These are phyloP conservation scores for Leptobrachium leishanense DNA, from an alignment of 2,113 vertebrate species.

Conservation along the genomic window DNA sequence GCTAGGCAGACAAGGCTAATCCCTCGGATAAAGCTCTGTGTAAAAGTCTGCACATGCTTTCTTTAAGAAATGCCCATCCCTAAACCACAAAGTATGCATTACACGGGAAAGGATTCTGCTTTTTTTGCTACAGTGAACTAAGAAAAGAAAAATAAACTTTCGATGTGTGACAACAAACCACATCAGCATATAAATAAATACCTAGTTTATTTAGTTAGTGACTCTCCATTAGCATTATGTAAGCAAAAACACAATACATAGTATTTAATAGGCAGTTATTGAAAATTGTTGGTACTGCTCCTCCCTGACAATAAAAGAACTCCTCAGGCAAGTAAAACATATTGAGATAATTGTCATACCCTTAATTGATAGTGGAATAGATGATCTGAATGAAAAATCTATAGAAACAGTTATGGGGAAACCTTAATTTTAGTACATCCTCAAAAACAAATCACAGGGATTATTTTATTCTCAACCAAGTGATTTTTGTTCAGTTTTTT, in stretches of 20 bases:
- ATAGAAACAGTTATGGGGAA: no score
- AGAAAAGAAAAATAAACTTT: slow-evolving; percentile 54
- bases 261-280: no score
- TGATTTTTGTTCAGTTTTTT: no score
- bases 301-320: no score
- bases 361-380: no score
- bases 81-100: slow-evolving; percentile 59
- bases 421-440: no score
- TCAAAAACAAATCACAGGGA: no score
- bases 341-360: no score
- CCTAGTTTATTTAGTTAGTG: not conserved
- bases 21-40: slow-evolving; percentile 56
- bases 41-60: slow-evolving; percentile 66
- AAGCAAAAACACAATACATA: not conserved
- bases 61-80: slow-evolving; percentile 65
- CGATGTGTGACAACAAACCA: slow-evolving; percentile 37
- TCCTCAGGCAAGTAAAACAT: no score
- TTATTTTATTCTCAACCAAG: no score
- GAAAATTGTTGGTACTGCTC: no score
- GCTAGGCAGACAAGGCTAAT: slow-evolving; percentile 57
- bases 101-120: slow-evolving; percentile 37
- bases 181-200: slow-evolving; percentile 44
- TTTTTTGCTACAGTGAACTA: slow-evolving; percentile 43
- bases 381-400: no score
- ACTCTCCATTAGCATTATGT: not conserved